Evolutionary conservation across 2,797 vertebrate species (phyloP).

Genomic region (Muraenolepis orangiensis): DNA sequence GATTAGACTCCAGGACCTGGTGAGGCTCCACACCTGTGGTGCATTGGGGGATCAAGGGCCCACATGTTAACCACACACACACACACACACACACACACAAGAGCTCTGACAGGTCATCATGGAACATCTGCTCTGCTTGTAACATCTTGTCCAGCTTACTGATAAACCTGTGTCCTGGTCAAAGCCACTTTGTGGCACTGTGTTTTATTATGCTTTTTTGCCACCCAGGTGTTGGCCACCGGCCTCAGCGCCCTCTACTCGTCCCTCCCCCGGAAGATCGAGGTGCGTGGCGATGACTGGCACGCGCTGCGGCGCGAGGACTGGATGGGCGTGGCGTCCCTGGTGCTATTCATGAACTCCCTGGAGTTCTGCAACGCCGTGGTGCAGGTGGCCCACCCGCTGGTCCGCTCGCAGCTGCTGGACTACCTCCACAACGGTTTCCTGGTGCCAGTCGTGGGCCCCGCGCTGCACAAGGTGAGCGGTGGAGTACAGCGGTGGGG

Average conservation of each 20-base stretch:
- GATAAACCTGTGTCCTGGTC: no score
- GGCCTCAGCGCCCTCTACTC: conserved; percentile 97
- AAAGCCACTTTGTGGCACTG: no score
- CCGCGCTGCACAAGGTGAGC: conserved; percentile 84
- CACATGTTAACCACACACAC: no score
- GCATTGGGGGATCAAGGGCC: no score
- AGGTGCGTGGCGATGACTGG: conserved; percentile 94
- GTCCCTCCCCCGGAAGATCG: conserved; percentile 92
- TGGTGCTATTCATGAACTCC: conserved; percentile 95
- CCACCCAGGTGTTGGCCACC: conserved; percentile 88
- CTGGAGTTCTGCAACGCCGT: conserved; percentile 97
- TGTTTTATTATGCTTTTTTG: no score
- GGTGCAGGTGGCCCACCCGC: conserved; percentile 90
- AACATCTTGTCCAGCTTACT: no score
- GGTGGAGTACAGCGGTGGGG: no score
- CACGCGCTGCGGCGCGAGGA: conserved; percentile 90
- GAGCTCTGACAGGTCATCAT: no score
- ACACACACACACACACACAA: no score
- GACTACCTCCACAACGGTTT: conserved; percentile 97
- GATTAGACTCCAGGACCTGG: no score
- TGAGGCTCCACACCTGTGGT: no score
- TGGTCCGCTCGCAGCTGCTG: conserved; percentile 90
- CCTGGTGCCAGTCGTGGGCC: conserved; percentile 93
- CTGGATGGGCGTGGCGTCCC: conserved; percentile 88
- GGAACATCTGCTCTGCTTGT: no score